Conservation (phyloP, 2,797 vertebrate species). For the Danio aesculapii region DNA sequence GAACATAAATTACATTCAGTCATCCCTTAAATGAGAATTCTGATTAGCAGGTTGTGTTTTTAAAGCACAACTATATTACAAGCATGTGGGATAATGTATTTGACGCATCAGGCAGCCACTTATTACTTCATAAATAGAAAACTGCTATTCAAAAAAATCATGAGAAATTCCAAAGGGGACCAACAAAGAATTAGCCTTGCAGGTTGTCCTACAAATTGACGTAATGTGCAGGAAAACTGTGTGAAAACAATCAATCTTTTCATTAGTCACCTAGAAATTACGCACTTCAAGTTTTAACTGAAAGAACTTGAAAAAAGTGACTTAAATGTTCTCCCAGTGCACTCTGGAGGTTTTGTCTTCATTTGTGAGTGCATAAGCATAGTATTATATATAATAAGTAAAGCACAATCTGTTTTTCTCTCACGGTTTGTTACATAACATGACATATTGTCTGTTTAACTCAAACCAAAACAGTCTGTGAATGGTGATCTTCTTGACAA, state of each 20-base stretch:
- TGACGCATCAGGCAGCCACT: background rate
- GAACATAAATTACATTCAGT: background rate
- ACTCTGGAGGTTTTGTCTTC: conserved; percentile 22
- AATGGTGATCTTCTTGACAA: background rate
- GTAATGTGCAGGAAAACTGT: background rate
- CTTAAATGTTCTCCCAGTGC: background rate
- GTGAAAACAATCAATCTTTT: background rate
- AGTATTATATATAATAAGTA: background rate
- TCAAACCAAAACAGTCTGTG: background rate
- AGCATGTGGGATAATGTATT: background rate
- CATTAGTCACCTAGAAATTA: background rate
- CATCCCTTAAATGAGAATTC: background rate
- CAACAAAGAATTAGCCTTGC: background rate
- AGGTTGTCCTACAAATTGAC: background rate
- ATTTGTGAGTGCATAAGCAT: background rate
- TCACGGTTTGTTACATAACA: conserved; percentile 2
- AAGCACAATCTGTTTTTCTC: conserved; percentile 15
- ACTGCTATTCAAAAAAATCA: background rate
- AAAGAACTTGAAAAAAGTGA: background rate
- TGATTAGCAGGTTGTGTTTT: too few species aligned
- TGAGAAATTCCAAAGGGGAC: background rate
- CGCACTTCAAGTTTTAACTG: background rate
- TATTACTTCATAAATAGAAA: background rate
- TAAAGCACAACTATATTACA: background rate
- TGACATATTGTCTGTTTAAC: conserved; percentile 16